Percentiles rank a stretch among this genome's conserved stretches.
These are phyloP conservation scores for Eucera pruinosa DNA, from an alignment of 2,888 invertebrate species.

Conservation along the genomic window DNA sequence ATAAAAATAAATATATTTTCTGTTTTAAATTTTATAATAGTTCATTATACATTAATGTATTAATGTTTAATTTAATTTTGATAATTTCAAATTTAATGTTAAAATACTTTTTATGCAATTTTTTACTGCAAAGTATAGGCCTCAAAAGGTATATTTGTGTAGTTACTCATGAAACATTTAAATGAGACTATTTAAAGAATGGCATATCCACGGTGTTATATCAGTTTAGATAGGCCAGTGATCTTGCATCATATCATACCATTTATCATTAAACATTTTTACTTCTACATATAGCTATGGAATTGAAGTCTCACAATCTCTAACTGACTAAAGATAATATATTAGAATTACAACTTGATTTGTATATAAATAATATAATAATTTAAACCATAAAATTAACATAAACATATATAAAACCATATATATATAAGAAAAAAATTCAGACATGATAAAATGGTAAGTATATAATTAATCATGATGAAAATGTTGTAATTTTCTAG, in stretches of 20 bases:
- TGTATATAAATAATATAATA: background rate
- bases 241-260: constrained; percentile 53
- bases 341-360: constrained; percentile 1
- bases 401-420: background rate
- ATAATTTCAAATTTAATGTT: too few species aligned
- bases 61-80: too few species aligned
- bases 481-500: too few species aligned
- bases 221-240: constrained; percentile 53
- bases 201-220: constrained; percentile 43
- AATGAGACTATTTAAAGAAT: constrained; percentile 22
- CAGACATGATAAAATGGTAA: too few species aligned
- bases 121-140: too few species aligned
- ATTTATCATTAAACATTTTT: constrained; percentile 53
- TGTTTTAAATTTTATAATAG: background rate
- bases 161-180: constrained; percentile 9
- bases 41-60: too few species aligned
- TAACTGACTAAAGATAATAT: constrained; percentile 32
- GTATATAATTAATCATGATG: too few species aligned
- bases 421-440: background rate
- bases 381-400: background rate
- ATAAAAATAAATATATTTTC: constrained; percentile 1
- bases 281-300: constrained; percentile 21
- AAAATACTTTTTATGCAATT: too few species aligned
- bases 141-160: background rate
- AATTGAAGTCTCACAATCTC: constrained; percentile 32